Evolutionary conservation across 1,140 invertebrate species (phyloP).

Genomic region (Bombus huntii): DNA sequence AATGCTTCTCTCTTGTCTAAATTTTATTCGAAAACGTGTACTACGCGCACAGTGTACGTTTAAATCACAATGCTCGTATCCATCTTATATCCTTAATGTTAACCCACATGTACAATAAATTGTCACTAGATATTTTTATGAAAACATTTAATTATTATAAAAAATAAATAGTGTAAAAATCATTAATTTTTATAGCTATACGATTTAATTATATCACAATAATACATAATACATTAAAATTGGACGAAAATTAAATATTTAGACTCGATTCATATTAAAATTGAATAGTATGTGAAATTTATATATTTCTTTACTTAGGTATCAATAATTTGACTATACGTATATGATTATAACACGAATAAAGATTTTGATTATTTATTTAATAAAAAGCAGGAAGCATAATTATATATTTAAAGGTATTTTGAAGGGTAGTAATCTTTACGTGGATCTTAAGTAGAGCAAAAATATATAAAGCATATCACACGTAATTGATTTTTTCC

Average conservation of each 20-base stretch:
- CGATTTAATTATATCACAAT: background rate
- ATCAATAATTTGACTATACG: background rate
- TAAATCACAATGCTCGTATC: background rate
- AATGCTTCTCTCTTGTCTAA: background rate
- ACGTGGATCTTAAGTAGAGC: background rate
- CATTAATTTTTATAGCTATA: background rate
- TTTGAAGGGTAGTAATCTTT: background rate
- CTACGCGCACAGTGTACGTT: background rate
- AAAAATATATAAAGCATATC: background rate
- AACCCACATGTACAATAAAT: background rate
- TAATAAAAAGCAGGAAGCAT: background rate
- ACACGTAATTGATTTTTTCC: conserved; percentile 23
- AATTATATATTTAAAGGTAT: background rate
- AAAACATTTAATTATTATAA: background rate
- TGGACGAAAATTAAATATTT: background rate
- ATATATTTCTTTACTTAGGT: background rate
- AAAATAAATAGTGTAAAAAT: background rate
- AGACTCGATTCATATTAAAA: background rate
- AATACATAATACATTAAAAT: background rate
- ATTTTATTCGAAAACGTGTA: background rate
- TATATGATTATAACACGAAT: background rate
- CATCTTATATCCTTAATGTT: background rate
- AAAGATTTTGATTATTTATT: background rate
- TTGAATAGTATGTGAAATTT: background rate
- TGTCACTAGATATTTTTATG: background rate